These are phyloP conservation scores for Muscicapa adusta DNA, from an alignment of 2,113 vertebrate species.

Conservation along the genomic window DNA sequence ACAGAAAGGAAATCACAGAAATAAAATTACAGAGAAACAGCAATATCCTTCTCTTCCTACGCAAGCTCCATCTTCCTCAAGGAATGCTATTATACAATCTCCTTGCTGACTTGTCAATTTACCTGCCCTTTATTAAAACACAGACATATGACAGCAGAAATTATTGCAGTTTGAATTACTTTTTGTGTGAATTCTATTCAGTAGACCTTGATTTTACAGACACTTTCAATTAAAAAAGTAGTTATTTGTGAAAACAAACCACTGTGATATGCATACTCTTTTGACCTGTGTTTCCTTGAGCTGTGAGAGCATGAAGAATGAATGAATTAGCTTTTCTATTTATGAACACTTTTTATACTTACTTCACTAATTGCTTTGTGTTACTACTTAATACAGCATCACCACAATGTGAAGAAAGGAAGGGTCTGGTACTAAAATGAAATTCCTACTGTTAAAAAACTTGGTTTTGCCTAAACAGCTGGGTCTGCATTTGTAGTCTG, in stretches of 20 bases:
- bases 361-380: not conserved
- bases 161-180: not conserved
- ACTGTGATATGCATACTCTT: not conserved
- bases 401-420: not conserved
- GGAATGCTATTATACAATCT: not conserved
- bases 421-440: not conserved
- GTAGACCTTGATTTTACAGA: not conserved
- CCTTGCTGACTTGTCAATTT: conserved; percentile 36
- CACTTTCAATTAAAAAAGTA: conserved; percentile 11
- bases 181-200: not conserved
- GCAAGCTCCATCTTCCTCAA: not conserved
- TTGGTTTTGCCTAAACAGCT: not conserved
- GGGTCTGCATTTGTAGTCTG: not conserved
- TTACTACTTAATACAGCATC: not conserved
- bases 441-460: not conserved
- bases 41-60: not conserved
- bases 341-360: not conserved
- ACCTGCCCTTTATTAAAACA: conserved; percentile 39
- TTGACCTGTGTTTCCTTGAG: not conserved
- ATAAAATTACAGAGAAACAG: conserved; percentile 1
- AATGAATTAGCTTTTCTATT: not conserved
- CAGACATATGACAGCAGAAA: conserved; percentile 29
- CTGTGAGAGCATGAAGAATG: not conserved
- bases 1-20: not conserved
- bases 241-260: conserved; percentile 25